A percentile compares a stretch with the other conserved stretches of the same genome.
These are phyloP conservation scores for Colletes gigas DNA, from an alignment of 1,140 invertebrate genomes.

Conservation along the genomic window DNA sequence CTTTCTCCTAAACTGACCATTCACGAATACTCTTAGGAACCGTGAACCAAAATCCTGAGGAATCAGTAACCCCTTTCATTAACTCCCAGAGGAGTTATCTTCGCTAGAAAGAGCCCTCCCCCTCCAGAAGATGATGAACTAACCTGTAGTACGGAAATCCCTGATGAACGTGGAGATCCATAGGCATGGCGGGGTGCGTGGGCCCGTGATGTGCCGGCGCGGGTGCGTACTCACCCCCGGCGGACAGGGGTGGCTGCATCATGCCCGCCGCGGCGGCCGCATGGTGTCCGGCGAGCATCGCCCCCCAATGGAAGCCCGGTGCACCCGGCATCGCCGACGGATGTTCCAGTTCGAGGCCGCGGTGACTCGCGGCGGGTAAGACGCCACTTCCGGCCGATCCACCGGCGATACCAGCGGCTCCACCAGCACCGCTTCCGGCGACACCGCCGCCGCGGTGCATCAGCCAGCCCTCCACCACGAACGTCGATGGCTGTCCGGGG, in stretches of 20 bases:
- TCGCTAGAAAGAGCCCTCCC: too few relatives aligned
- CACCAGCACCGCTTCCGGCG: conserved; percentile 74
- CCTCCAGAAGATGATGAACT: conserved; percentile 1
- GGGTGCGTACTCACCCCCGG: conserved; percentile 80
- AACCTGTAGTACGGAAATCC: conserved; percentile 94
- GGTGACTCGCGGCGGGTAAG: conserved; percentile 59
- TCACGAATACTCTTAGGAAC: too few relatives aligned
- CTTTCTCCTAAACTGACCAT: too few relatives aligned
- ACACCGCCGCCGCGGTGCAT: conserved; percentile 81
- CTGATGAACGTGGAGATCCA: conserved; percentile 93
- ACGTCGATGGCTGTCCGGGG: conserved; percentile 48
- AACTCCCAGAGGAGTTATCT: too few relatives aligned
- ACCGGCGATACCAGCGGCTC: conserved; percentile 66
- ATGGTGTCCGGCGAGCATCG: conserved; percentile 79
- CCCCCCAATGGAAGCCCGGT: conserved; percentile 78
- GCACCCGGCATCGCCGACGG: conserved; percentile 78
- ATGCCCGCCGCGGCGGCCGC: conserved; percentile 84
- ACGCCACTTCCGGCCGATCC: conserved; percentile 65
- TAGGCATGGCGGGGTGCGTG: conserved; percentile 86
- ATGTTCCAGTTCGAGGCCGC: conserved; percentile 65
- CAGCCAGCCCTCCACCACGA: conserved; percentile 80
- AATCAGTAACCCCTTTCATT: too few relatives aligned
- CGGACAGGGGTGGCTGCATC: conserved; percentile 79
- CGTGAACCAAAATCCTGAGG: too few relatives aligned
- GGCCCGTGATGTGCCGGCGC: conserved; percentile 72